Percentiles rank a stretch among this genome's conserved stretches.
These are phyloP conservation scores for Psettodes erumei DNA, from an alignment of 2,113 vertebrate genomes.

Conservation along the genomic window DNA sequence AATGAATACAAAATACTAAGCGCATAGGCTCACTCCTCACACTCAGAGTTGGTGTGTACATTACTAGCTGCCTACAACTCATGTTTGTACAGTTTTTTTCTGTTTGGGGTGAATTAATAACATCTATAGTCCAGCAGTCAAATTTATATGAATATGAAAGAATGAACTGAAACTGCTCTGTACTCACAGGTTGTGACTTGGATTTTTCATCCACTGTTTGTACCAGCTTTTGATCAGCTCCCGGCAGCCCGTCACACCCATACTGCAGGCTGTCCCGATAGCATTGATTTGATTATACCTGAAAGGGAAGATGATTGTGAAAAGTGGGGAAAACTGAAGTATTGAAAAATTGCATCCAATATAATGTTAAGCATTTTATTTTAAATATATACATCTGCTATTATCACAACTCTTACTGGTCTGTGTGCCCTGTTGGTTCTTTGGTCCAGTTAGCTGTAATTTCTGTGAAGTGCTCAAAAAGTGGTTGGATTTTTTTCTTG, in stretches of 20 bases:
- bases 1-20: neutral
- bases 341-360: neutral
- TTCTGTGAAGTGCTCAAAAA: conserved; percentile 80
- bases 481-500: conserved; percentile 84
- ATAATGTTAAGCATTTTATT: neutral
- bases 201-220: conserved; percentile 67
- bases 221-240: conserved; percentile 61
- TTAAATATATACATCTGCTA: neutral
- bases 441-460: conserved; percentile 71
- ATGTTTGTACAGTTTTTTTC: neutral
- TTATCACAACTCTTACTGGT: conserved; percentile 84
- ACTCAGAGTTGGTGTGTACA: neutral
- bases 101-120: neutral
- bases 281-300: conserved; percentile 91
- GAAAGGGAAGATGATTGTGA: neutral
- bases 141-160: neutral
- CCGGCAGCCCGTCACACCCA: conserved; percentile 74
- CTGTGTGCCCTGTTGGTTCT: conserved; percentile 73
- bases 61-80: neutral
- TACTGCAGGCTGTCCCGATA: conserved; percentile 84
- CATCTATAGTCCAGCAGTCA: neutral
- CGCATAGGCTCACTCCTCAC: neutral
- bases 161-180: neutral
- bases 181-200: conserved; percentile 80
- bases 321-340: neutral